A percentile compares a stretch with the other conserved stretches of the same genome.
These are phyloP conservation scores for Halyomorpha halys DNA, from an alignment of 1,140 invertebrate genomes.

Conservation along the genomic window DNA sequence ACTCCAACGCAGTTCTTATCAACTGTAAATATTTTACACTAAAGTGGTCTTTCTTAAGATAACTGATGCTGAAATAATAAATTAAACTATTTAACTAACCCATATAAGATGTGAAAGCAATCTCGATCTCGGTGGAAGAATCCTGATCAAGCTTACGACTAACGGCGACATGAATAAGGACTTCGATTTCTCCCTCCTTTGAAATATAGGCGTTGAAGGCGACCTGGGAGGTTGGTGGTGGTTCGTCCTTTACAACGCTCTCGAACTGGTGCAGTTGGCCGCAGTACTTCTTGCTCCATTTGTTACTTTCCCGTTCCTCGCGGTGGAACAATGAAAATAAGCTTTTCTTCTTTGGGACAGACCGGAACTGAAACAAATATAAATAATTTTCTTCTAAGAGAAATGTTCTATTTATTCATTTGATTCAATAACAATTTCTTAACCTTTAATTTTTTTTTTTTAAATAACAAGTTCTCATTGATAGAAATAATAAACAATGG, in stretches of 20 bases:
- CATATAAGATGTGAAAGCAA: constrained; percentile 25
- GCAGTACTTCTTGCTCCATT: constrained; percentile 11
- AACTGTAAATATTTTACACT: no score
- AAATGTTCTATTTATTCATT: no score
- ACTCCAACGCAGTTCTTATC: no score
- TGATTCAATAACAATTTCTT: no score
- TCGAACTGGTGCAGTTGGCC: constrained; percentile 4
- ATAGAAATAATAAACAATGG: no score
- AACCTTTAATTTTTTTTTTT: no score
- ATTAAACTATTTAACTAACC: constrained; percentile 16
- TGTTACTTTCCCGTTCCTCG: no score
- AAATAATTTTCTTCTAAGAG: background rate
- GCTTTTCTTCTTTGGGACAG: background rate
- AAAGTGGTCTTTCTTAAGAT: no score
- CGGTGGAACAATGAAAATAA: no score
- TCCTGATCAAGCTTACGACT: constrained; percentile 19
- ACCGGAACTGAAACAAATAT: constrained; percentile 12
- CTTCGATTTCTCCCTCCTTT: constrained; percentile 14
- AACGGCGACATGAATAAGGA: constrained; percentile 21
- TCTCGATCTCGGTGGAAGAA: constrained; percentile 22
- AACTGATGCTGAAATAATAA: background rate
- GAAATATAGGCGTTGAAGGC: constrained; percentile 11
- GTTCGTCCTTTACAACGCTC: background rate
- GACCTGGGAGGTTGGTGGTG: background rate
- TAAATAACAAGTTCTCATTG: no score